Base-by-base conservation (phyloP, 2,888 invertebrate genomes). In the Carpatolechia fugitivella region DNA sequence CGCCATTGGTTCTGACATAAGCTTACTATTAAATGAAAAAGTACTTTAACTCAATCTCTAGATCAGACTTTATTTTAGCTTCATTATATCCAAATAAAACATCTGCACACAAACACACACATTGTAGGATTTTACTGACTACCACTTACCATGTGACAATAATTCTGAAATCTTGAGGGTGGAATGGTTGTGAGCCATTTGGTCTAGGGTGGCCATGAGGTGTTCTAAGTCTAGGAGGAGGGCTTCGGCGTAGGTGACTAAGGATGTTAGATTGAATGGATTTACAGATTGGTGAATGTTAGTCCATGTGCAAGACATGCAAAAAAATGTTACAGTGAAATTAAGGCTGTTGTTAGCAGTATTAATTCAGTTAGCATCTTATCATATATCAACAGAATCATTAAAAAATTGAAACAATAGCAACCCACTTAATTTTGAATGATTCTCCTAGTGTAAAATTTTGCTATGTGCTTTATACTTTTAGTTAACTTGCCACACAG, bases 241-340 rank as follows among this genome's bases (percentile, higher is more conserved):
- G 80, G 90, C 82, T 83, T 91, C 91, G 64, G 91, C 90, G 69
- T 91, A 91, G 70, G 91, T 90, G 79, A 87, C 91, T 91, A 82
- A 70, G 79, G 76, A 77, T 72, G 66, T 60, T 65, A 76, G 79
- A 78, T 70, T 64, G 85, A 85, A 85, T 85, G 67, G 74, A 75
- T 70, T 74, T 77, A 73, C 77, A 75, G 75, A 76, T 78, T 74
- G 74, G 76, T 78, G 74, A 74, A 75, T 69, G 76, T 74, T 72
- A 70, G 48, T 86, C 90, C 90, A 82, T 84, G 89, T 89, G 89
- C 88, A 85, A 90, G 90, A 90, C 89, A 90, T 90, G 89, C 89
- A 87, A 90, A 85, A 83, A 72, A 85, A 80, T 74, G 77, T 71
- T 68, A 78, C 77, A 76, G 72, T 69, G 62, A 67, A 62, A 63